Evolutionary conservation across 2,113 vertebrate species (phyloP), one percentile per base, ranked within the genome.

Genomic region (Aegithalos caudatus): DNA sequence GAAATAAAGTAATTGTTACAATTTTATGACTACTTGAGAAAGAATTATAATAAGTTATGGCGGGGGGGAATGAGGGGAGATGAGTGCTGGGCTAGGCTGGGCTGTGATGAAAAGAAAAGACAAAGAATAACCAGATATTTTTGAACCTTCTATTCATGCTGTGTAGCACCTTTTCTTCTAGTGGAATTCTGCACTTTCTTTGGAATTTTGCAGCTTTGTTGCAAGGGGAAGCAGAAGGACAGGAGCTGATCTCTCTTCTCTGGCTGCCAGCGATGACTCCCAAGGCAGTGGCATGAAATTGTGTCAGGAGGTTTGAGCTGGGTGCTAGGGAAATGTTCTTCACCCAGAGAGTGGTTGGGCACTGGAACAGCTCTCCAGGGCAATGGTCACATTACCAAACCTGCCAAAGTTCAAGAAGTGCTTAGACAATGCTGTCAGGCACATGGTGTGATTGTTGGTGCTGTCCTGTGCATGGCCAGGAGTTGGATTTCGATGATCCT

Each of bases 371-470:
- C 22, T 86, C 18, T 23, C 12, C 12, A 22, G 33, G 44, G 18
- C 27, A 45, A 18, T 12, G 14, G 33, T 77, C 54, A 51, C 33
- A 66, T 21, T 14, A 35, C 27, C 45, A 86, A 42, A 25, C 17
- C 25, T 53, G 38, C 27, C 37, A 45, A 44, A 44, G 62, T 53
- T 86, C 54, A 38, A 19, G 37, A 60, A 67, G 14, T 33, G 45
- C 23, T 51, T 69, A 58, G 37, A 53, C 31, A 58, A 35, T 0
- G 0, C 38, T 33, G 6, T 23, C 0, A 0, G 38, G 23, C 22
- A 53, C 3, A 2, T 45, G 54, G 10, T 53, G 33, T 27, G 72
- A 24, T 53, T 60, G 28, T 45, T 44, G 33, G 5, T 37, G 27
- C 62, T 67, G 71, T 50, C 11, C 37, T 58, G 44, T 58, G 38